These are phyloP conservation scores for Albula glossodonta DNA, from an alignment of 2,113 vertebrate genomes.

Conservation along the genomic window DNA sequence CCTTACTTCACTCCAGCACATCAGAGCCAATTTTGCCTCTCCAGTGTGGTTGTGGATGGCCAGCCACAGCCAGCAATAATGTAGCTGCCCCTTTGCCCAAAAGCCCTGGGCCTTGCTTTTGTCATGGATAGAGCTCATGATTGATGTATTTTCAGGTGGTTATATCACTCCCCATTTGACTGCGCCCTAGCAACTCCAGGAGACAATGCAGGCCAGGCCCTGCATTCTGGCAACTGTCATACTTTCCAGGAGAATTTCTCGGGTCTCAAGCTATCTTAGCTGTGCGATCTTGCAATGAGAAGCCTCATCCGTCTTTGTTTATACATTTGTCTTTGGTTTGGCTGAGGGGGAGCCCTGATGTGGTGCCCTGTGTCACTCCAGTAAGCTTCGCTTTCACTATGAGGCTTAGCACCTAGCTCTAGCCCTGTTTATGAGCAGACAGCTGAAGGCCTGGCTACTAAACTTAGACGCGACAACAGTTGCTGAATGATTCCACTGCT, in stretches of 20 bases:
- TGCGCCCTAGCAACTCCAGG: not conserved
- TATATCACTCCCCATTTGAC: not conserved
- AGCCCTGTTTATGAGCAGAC: constrained; percentile 68
- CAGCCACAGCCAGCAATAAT: no score
- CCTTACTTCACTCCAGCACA: no score
- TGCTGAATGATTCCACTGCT: constrained; percentile 64
- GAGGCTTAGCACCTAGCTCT: constrained; percentile 69
- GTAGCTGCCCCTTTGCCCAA: no score
- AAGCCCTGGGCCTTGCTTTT: not conserved
- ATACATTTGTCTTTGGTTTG: constrained; percentile 71
- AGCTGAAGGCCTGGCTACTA: constrained; percentile 63
- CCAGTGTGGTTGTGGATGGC: no score
- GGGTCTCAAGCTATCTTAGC: constrained; percentile 22
- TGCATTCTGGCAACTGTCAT: constrained; percentile 1
- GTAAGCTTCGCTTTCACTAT: constrained; percentile 75
- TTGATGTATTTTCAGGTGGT: not conserved
- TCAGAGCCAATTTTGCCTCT: no score
- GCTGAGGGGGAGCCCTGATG: constrained; percentile 52
- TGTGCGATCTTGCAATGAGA: not conserved
- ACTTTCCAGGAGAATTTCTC: constrained; percentile 10
- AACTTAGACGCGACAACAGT: constrained; percentile 78
- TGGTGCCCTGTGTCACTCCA: constrained; percentile 66
- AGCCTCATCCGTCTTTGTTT: constrained; percentile 62
- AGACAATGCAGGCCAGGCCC: constrained; percentile 13
- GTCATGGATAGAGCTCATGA: not conserved